Percentiles rank a stretch among this genome's conserved stretches.
phyloP scores from a whole-genome alignment of 2,797 vertebrate species.

The Smutsia temminckii region DNA sequence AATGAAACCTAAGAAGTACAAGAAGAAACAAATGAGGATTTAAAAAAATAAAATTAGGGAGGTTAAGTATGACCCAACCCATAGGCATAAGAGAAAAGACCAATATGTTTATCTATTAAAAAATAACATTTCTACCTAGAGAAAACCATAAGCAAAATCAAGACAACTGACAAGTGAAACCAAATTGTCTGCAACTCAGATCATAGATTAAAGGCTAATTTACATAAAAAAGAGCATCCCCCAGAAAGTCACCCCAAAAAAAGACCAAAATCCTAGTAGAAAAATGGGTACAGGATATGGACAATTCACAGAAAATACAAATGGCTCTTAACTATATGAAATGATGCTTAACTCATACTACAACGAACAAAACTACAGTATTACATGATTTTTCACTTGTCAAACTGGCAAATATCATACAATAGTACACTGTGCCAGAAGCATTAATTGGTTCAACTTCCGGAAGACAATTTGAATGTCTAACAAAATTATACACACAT shows the following conservation, averaged over 20 bases:
- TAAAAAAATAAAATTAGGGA: not conserved
- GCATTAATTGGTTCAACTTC: not conserved
- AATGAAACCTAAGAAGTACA: not conserved
- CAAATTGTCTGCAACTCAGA: not conserved
- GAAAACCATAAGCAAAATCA: not conserved
- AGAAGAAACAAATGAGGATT: not conserved
- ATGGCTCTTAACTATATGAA: not conserved
- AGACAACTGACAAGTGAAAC: not conserved
- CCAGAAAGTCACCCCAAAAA: not conserved
- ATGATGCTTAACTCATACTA: not conserved
- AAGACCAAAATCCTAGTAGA: constrained; percentile 12
- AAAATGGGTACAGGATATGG: not conserved
- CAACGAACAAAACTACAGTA: not conserved
- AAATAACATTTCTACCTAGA: not conserved
- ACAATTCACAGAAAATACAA: not conserved
- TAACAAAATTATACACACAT: not conserved
- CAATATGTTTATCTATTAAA: not conserved
- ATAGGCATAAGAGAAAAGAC: not conserved
- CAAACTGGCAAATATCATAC: not conserved
- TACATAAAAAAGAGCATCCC: not conserved
- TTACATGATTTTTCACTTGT: not conserved
- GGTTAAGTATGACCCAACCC: not conserved
- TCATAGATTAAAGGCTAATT: not conserved
- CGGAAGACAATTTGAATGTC: not conserved
- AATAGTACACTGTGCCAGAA: not conserved